Conservation (phyloP, 1,140 invertebrate species). For the Pantala flavescens region DNA sequence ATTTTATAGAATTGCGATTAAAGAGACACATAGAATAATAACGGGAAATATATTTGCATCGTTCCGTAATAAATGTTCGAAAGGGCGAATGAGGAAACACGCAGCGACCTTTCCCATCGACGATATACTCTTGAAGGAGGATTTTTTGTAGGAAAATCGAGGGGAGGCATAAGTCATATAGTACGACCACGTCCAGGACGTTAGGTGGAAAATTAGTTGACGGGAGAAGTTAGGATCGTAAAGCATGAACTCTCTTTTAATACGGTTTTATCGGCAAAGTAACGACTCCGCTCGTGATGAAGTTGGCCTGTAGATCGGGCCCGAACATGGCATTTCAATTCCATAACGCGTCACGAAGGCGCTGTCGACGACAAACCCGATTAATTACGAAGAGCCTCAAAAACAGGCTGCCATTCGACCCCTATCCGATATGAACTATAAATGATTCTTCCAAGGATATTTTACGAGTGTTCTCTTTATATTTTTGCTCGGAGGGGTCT, state of each 20-base stretch:
- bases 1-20: too few species aligned
- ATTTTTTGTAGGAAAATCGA: background rate
- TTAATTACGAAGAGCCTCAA: background rate
- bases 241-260: slow-evolving; percentile 13
- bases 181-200: background rate
- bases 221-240: slow-evolving; percentile 13
- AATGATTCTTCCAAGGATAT: background rate
- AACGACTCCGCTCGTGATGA: slow-evolving; percentile 14
- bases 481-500: background rate
- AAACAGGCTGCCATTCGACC: background rate
- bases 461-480: background rate
- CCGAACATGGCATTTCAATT: slow-evolving; percentile 15
- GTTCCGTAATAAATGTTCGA: too few species aligned
- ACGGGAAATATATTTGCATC: too few species aligned
- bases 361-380: background rate
- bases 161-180: background rate
- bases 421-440: background rate
- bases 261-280: slow-evolving; percentile 14
- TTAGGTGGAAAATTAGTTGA: slow-evolving; percentile 15
- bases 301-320: slow-evolving; percentile 14
- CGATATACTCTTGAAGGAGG: too few species aligned
- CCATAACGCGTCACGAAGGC: slow-evolving; percentile 15
- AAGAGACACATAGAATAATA: too few species aligned
- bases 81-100: too few species aligned
- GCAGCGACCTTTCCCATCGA: too few species aligned